phyloP scores from a whole-genome alignment of 1,140 invertebrate species.

The Planococcus citri region DNA sequence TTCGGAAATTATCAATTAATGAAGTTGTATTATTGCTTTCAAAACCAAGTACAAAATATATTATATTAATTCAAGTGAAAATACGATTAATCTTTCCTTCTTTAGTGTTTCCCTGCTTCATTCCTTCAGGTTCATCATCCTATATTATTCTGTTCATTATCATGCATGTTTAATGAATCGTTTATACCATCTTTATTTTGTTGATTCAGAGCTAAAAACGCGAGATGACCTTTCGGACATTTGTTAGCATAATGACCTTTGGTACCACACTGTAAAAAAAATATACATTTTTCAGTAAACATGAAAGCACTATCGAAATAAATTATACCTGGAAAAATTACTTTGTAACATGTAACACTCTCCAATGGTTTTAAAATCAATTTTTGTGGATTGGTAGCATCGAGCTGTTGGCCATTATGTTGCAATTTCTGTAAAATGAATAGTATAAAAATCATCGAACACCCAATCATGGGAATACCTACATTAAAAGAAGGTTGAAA shows the following conservation, averaged over 20 bases:
- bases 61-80: no score
- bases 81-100: no score
- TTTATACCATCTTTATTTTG: conserved; percentile 19
- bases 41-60: no score
- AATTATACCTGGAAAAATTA: conserved; percentile 28
- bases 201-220: conserved; percentile 52
- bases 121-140: not conserved
- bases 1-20: no score
- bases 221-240: conserved; percentile 92
- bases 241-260: conserved; percentile 99
- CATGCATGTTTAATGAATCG: not conserved
- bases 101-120: no score
- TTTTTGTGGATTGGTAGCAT: conserved; percentile 26
- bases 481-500: not conserved
- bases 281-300: no score
- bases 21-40: no score
- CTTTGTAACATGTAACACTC: conserved; percentile 90
- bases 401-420: not conserved
- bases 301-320: no score
- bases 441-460: not conserved
- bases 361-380: conserved; percentile 64
- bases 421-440: not conserved
- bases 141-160: not conserved
- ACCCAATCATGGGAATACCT: not conserved
- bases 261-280: conserved; percentile 71